Evolutionary conservation across 2,113 vertebrate species (phyloP), one percentile per base, ranked within the genome.

Genomic region (Pygoscelis antarcticus): DNA sequence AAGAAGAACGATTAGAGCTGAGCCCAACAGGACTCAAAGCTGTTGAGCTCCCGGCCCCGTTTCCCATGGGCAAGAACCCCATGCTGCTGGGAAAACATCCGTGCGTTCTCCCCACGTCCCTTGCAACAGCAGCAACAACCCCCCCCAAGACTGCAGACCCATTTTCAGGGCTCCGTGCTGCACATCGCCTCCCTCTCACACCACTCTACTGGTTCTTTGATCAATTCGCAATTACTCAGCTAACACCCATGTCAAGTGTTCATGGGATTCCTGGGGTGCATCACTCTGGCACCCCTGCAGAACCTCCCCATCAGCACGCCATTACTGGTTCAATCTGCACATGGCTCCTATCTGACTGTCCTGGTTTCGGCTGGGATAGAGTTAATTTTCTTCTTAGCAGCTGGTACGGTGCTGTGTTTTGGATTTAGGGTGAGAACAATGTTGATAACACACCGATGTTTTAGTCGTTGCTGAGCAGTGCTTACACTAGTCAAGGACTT

Each of bases 201-300:
- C 21, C 58, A 4, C 0, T 2, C 38, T 7, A 2, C 27, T 4
- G 32, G 1, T 23, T 7, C 49, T 54, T 30, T 6, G 21, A 7
- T 6, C 32, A 1, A 5, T 25, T 26, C 16, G 23, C 21, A 32
- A 13, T 18, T 20, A 10, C 65, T 69, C 26, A 6, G 36, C 54
- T 14, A 12, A 30, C 7, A 25, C 11, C 16, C n/a, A 16, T 6
- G 0, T 7, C 40, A 21, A 34, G 42, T 3, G 3, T 25, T 17
- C 1, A 0, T 0, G 27, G 54, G 51, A 64, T 51, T 64, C 49
- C 19, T 0, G 0, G 23, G 40, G 22, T 19, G 5, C 22, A 27
- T 11, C 1, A 2, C 38, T 16, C 78, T 7, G 17, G 29, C 10
- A n/a, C 5, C 47, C 64, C 26, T 8, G 11, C 54, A 46, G 49